Percentiles rank a stretch among this genome's conserved stretches.
Evolutionary conservation across 2,797 vertebrate species (phyloP).

Genomic region (Phoeniculus purpureus): DNA sequence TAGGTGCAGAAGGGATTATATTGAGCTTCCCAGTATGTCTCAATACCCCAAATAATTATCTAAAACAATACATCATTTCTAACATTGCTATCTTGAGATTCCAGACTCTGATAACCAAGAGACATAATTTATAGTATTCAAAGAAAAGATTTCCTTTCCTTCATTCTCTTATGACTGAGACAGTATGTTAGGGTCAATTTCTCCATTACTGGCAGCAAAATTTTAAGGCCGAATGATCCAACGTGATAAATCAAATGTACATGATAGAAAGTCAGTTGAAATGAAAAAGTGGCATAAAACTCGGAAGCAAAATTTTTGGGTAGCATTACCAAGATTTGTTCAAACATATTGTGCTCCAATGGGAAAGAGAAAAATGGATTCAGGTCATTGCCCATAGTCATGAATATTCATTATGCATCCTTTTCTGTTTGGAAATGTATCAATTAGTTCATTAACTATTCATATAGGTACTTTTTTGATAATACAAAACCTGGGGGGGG

Average conservation of each 20-base stretch:
- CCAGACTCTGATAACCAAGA: not conserved
- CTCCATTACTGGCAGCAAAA: not conserved
- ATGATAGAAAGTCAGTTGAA: not conserved
- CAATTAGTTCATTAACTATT: constrained; percentile 49
- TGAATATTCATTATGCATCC: constrained; percentile 38
- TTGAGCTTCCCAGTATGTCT: not conserved
- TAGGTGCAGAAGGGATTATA: not conserved
- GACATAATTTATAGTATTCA: not conserved
- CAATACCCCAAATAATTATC: not conserved
- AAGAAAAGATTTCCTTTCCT: not conserved
- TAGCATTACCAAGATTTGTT: not conserved
- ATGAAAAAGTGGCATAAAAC: fast-evolving
- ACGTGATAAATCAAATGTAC: not conserved
- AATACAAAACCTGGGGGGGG: not conserved
- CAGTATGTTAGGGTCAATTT: not conserved
- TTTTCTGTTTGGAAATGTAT: constrained; percentile 16
- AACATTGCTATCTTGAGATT: not conserved
- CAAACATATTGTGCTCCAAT: not conserved
- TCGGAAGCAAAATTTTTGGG: not conserved
- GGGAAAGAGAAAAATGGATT: constrained; percentile 1
- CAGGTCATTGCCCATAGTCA: not conserved
- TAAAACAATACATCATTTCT: not conserved
- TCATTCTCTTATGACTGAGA: not conserved
- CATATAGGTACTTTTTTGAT: not conserved
- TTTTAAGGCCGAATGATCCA: not conserved